A percentile compares a stretch with the other conserved stretches of the same genome.
These are phyloP conservation scores for Sarcophaga carnaria DNA, from an alignment of 2,888 invertebrate genomes.

Conservation along the genomic window DNA sequence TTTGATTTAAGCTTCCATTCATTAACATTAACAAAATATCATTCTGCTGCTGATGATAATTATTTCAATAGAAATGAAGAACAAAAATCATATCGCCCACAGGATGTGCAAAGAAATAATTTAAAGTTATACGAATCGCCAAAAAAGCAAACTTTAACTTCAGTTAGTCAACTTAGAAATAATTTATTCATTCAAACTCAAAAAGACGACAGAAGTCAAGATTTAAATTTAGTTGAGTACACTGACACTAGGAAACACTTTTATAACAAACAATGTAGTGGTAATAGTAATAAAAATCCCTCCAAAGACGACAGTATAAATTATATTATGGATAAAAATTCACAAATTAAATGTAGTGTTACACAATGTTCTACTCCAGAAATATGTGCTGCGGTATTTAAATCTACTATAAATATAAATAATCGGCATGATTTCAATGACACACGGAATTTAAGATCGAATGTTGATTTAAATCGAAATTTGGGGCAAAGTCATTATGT, in stretches of 20 bases:
- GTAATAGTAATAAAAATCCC: slow-evolving; percentile 10
- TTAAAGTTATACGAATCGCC: slow-evolving; percentile 5
- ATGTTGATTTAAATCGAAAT: slow-evolving; percentile 58
- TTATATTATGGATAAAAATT: not conserved
- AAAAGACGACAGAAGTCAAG: slow-evolving; percentile 57
- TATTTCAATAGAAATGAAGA: slow-evolving; percentile 56
- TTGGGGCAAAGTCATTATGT: not conserved
- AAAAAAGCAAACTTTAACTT: slow-evolving; percentile 15
- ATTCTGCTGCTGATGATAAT: slow-evolving; percentile 43
- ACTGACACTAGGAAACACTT: slow-evolving; percentile 29
- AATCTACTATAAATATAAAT: slow-evolving; percentile 53
- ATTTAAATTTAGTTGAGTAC: slow-evolving; percentile 36
- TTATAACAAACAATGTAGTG: slow-evolving; percentile 42
- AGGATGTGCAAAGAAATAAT: slow-evolving; percentile 23
- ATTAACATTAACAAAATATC: slow-evolving; percentile 44
- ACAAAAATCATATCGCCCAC: slow-evolving; percentile 7
- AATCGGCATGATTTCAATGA: slow-evolving; percentile 6
- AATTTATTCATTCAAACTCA: slow-evolving; percentile 65
- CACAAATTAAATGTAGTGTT: slow-evolving; percentile 5
- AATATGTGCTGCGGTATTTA: slow-evolving; percentile 68
- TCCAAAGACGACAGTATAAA: not conserved
- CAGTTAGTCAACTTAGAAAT: slow-evolving; percentile 57
- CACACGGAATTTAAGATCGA: slow-evolving; percentile 59
- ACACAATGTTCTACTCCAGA: slow-evolving; percentile 66
- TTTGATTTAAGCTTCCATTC: slow-evolving; percentile 41